Evolutionary conservation across 2,888 invertebrate genomes (phyloP).

Genomic region (Nebria brevicollis): DNA sequence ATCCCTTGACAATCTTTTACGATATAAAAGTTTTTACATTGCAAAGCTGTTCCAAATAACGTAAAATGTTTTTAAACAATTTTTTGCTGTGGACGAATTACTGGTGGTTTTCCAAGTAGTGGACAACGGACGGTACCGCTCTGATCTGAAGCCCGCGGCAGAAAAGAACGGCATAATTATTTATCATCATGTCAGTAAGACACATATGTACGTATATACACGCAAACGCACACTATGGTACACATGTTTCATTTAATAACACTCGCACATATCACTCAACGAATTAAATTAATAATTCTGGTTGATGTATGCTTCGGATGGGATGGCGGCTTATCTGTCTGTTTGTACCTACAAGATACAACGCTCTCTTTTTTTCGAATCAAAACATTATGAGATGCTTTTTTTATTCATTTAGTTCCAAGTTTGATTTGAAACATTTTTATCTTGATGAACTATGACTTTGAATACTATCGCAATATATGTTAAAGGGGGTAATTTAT

Average conservation of each 20-base stretch:
- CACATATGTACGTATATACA: not conserved
- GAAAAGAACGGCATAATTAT: not conserved
- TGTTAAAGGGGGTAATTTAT: too few relatives aligned
- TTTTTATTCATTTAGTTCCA: not conserved
- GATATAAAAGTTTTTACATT: too few relatives aligned
- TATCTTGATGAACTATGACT: not conserved
- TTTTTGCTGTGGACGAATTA: not conserved
- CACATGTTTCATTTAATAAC: slow-evolving; percentile 3
- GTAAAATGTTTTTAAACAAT: not conserved
- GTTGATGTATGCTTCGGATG: not conserved
- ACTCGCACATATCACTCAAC: slow-evolving; percentile 1
- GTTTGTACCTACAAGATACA: not conserved
- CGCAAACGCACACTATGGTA: not conserved
- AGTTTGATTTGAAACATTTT: not conserved
- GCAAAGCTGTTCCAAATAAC: too few relatives aligned
- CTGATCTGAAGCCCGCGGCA: not conserved
- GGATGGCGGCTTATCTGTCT: not conserved
- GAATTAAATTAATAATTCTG: not conserved
- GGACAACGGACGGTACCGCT: not conserved
- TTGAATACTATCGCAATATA: not conserved
- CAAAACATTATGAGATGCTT: not conserved
- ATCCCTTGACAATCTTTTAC: too few relatives aligned
- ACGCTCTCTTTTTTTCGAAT: not conserved
- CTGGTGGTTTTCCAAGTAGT: not conserved
- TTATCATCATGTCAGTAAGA: slow-evolving; percentile 1